Conservation (phyloP, 2,113 vertebrate species). For the Ptilorrhoa leucosticta region DNA sequence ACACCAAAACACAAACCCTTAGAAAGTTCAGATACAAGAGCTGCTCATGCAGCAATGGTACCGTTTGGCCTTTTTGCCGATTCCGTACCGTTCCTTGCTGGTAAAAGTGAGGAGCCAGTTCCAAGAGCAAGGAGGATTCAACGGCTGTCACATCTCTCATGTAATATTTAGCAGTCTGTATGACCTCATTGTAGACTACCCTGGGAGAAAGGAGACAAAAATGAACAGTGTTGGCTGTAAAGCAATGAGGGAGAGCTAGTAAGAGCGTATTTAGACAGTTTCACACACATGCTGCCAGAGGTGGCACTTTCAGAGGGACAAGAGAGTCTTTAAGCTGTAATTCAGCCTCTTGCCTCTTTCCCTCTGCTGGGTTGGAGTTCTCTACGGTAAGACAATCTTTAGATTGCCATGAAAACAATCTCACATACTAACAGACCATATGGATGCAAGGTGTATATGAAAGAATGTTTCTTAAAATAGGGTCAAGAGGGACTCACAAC, state of each 20-base stretch:
- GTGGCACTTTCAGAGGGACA: background rate
- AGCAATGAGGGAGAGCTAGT: background rate
- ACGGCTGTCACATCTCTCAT: slow-evolving; percentile 97
- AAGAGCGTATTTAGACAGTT: background rate
- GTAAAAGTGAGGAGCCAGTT: slow-evolving; percentile 96
- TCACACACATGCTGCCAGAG: background rate
- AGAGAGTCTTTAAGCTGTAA: background rate
- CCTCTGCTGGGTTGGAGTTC: background rate
- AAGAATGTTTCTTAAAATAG: background rate
- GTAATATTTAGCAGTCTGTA: slow-evolving; percentile 93
- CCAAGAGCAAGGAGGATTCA: slow-evolving; percentile 93
- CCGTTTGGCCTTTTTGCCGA: slow-evolving; percentile 41
- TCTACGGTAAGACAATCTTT: background rate
- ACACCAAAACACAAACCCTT: background rate
- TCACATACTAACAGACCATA: background rate
- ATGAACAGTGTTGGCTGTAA: background rate
- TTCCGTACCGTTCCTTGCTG: slow-evolving; percentile 92
- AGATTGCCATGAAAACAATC: background rate
- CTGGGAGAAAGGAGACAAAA: slow-evolving; percentile 60
- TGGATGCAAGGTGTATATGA: background rate
- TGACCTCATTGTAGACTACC: slow-evolving; percentile 96
- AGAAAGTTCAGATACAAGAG: slow-evolving; percentile 25
- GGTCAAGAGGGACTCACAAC: background rate
- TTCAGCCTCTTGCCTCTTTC: background rate
- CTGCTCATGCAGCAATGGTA: slow-evolving; percentile 37